Evolutionary conservation across 2,113 vertebrate genomes (phyloP).

Genomic region (Hucho hucho): DNA sequence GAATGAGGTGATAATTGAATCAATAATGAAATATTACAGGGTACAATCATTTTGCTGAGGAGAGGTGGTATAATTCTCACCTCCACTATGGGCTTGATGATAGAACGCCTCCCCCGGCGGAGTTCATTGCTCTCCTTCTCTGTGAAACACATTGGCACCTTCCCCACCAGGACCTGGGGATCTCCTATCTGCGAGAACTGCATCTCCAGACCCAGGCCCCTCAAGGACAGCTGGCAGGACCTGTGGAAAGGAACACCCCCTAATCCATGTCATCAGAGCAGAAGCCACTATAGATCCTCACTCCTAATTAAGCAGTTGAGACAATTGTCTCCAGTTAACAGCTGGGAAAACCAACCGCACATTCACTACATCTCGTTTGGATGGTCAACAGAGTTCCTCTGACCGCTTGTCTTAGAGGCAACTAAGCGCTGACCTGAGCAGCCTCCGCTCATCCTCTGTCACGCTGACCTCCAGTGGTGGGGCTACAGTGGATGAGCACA

Average conservation of each 20-base stretch:
- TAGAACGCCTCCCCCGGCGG: constrained; percentile 80
- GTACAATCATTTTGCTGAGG: not conserved
- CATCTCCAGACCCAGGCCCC: constrained; percentile 84
- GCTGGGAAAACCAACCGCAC: constrained; percentile 67
- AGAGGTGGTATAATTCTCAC: constrained; percentile 56
- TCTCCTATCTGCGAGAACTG: constrained; percentile 72
- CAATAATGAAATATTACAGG: not conserved
- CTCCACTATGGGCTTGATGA: constrained; percentile 87
- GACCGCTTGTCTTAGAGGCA: constrained; percentile 79
- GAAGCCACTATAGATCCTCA: not conserved
- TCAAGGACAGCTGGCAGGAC: constrained; percentile 79
- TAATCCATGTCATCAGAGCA: too few species aligned
- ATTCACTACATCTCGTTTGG: constrained; percentile 80
- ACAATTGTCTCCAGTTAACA: not conserved
- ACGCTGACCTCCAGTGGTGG: constrained; percentile 86
- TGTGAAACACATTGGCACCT: constrained; percentile 88
- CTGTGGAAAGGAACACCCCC: constrained; percentile 60
- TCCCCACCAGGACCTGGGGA: constrained; percentile 77
- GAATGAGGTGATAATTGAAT: not conserved
- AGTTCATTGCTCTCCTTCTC: constrained; percentile 91
- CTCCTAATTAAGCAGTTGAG: too few species aligned
- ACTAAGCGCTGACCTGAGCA: constrained; percentile 78
- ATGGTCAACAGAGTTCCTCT: constrained; percentile 64
- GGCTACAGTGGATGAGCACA: constrained; percentile 82
- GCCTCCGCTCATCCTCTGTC: constrained; percentile 85